Conservation (phyloP, 2,888 invertebrate genomes). For the Lacanobia oleracea region DNA sequence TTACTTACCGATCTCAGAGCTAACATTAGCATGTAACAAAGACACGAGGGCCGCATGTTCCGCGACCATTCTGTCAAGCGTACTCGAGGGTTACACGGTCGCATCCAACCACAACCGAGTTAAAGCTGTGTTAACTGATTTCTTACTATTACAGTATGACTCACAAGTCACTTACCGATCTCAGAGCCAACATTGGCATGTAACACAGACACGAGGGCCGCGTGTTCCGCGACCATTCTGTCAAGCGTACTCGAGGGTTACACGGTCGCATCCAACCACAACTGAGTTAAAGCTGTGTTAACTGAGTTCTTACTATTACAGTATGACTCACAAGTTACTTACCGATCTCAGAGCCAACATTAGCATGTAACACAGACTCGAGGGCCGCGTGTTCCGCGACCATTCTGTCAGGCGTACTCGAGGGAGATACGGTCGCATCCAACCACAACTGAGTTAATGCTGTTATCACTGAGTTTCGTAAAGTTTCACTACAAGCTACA, state of each 20-base stretch:
- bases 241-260: not conserved
- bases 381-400: constrained; percentile 96
- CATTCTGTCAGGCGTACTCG: constrained; percentile 93
- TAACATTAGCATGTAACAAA: no score
- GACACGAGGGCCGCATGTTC: no score
- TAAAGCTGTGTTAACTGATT: no score
- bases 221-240: no score
- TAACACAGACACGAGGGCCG: no score
- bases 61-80: no score
- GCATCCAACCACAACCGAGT: no score
- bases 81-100: no score
- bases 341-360: not conserved
- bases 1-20: no score
- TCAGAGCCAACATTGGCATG: not conserved
- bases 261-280: constrained; percentile 92
- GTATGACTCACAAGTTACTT: not conserved
- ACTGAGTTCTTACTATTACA: not conserved
- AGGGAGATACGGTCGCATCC: constrained; percentile 91
- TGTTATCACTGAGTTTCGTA: not conserved
- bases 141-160: no score
- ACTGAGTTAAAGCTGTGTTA: not conserved
- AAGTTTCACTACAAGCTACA: not conserved
- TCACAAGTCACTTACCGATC: not conserved
- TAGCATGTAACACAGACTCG: constrained; percentile 92
- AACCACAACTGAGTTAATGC: constrained; percentile 87